Conservation (phyloP, 1,140 invertebrate genomes). For the Zaprionus davidi region DNA sequence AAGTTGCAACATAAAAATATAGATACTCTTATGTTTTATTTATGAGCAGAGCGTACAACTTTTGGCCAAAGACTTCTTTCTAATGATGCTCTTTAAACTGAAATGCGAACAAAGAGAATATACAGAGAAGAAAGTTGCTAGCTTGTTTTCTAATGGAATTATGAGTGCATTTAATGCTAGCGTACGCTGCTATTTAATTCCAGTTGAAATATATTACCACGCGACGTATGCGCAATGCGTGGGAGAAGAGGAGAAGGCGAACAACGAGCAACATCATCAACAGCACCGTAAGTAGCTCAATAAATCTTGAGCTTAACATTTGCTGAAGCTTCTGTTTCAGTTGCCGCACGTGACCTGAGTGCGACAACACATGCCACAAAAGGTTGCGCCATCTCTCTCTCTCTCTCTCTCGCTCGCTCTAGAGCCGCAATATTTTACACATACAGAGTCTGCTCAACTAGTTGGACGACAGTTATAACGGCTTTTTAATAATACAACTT, state of each 20-base stretch:
- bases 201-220: slow-evolving; percentile 26
- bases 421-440: slow-evolving; percentile 69
- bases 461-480: slow-evolving; percentile 26
- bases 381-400: slow-evolving; percentile 17
- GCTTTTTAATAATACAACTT: slow-evolving; percentile 38
- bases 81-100: slow-evolving; percentile 41
- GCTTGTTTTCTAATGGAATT: slow-evolving; percentile 14
- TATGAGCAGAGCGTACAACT: slow-evolving; percentile 31
- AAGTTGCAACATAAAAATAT: slow-evolving; percentile 45
- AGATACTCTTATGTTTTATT: slow-evolving; percentile 47
- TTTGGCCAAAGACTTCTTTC: slow-evolving; percentile 15
- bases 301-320: slow-evolving; percentile 81
- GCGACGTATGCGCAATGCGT: slow-evolving; percentile 23
- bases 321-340: slow-evolving; percentile 66
- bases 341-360: slow-evolving; percentile 73
- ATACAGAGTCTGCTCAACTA: slow-evolving; percentile 51
- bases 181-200: slow-evolving; percentile 33
- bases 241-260: not conserved
- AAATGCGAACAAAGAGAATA: slow-evolving; percentile 14
- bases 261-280: slow-evolving; percentile 59
- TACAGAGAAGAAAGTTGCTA: slow-evolving; percentile 5
- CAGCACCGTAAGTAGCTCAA: slow-evolving; percentile 78
- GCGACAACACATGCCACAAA: slow-evolving; percentile 68
- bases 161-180: slow-evolving; percentile 13
- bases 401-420: slow-evolving; percentile 15